Conservation (phyloP, 2,797 vertebrate genomes). For the Lepidocolaptes lacrymiger region DNA sequence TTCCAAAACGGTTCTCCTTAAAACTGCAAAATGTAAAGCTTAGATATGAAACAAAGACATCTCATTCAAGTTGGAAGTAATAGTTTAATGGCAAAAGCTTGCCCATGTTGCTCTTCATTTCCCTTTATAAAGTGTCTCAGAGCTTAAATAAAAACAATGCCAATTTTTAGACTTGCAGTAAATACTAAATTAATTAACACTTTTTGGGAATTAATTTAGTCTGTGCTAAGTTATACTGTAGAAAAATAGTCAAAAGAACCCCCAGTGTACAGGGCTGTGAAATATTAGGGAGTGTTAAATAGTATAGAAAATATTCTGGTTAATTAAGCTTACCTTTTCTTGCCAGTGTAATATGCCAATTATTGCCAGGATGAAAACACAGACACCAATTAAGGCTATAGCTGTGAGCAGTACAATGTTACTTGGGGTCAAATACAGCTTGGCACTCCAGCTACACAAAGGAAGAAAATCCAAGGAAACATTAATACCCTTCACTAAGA, state of each 20-base stretch:
- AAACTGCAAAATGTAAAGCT: background rate
- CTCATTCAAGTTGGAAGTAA: background rate
- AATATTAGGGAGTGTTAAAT: background rate
- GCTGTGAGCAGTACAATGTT: slow-evolving; percentile 95
- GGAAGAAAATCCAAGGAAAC: slow-evolving; percentile 35
- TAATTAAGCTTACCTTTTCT: slow-evolving; percentile 88
- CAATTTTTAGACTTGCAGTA: background rate
- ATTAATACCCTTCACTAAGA: slow-evolving; percentile 1
- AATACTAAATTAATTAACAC: background rate
- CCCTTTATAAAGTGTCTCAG: background rate
- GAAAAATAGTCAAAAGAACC: background rate
- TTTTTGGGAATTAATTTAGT: background rate
- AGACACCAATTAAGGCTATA: slow-evolving; percentile 94
- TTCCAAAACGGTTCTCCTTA: background rate
- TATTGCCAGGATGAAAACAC: slow-evolving; percentile 94
- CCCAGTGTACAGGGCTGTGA: background rate
- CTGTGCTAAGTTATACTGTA: background rate
- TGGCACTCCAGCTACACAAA: slow-evolving; percentile 90
- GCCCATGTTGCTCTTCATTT: background rate
- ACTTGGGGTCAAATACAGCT: slow-evolving; percentile 95
- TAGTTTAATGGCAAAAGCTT: background rate
- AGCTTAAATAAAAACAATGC: slow-evolving; percentile 14
- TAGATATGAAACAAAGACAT: background rate
- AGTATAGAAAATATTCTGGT: background rate
- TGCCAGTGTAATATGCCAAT: slow-evolving; percentile 97